Base-by-base conservation (phyloP, 2,797 vertebrate species). In the Chiropotes sagulatus region DNA sequence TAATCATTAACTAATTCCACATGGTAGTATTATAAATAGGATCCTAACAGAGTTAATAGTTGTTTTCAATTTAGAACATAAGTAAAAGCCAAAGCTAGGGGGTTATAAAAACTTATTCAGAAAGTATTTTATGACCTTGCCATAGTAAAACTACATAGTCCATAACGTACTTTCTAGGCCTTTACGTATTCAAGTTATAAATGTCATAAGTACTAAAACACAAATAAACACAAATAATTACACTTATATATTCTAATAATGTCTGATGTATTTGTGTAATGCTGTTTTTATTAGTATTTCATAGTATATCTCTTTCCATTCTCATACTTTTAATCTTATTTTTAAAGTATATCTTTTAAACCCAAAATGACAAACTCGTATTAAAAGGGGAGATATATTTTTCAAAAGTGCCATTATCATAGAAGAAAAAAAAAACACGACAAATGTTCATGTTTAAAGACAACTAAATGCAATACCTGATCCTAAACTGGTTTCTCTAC, bases 91-190 rank as follows among this genome's bases (percentile, higher is more conserved):
- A 93, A 91, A 81, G 41, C 70, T 13, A 7, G 81, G 9, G n/a
- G 73, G 54, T 46, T 33, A 61, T 44, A 91, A 58, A 92, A 57
- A n/a, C 15, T 58, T 88, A 88, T 13, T 82, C 24, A 52, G 57
- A 88, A 94, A 80, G 57, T 67, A 92, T 88, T 95, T 80, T 48
- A 78, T 79, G 80, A 88, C 7, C 15, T 92, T 80, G 22, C 24
- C 46, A 91, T 46, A 93, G 8, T 7, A 87, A 11, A 30, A 81
- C 44, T 70, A 78, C 28, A 58, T 41, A 89, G 12, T 41, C 26
- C 6, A 19, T 44, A 87, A 87, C 10, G 48, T 4, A 83, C 4
- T 48, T 90, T 81, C 50, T 36, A 46, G 10, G 7, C 44, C 10
- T 64, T 82, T 33, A 94, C 26, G 22, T 57, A 85, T 54, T 87